Percentiles rank a stretch among this genome's conserved stretches.
These are phyloP conservation scores for Pteronura brasiliensis DNA, from an alignment of 2,113 vertebrate genomes.

Conservation along the genomic window DNA sequence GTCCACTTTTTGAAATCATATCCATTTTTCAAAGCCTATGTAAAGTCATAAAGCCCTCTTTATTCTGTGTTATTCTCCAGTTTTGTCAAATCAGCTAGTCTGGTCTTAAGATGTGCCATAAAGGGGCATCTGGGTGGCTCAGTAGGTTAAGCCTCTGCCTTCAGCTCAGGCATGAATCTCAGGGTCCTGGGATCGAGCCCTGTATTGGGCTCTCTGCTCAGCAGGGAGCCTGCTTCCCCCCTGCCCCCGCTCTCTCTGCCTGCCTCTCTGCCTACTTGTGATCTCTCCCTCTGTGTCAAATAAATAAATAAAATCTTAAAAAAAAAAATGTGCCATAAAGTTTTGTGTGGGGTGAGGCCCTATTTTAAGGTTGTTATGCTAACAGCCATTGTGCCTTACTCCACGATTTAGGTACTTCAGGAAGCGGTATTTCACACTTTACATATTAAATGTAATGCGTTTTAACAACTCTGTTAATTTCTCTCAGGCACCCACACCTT, in stretches of 20 bases:
- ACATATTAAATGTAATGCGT: background rate
- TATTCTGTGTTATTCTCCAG: background rate
- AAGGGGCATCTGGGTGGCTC: too few relatives aligned
- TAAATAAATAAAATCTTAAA: too few relatives aligned
- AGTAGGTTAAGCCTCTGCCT: too few relatives aligned
- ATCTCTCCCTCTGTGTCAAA: too few relatives aligned
- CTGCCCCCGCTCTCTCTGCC: too few relatives aligned
- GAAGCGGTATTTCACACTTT: background rate
- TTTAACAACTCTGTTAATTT: background rate
- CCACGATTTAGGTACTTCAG: background rate
- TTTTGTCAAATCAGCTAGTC: background rate
- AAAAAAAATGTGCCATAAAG: background rate
- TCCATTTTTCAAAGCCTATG: background rate
- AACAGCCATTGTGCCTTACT: background rate
- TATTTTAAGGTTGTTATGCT: background rate
- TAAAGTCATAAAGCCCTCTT: background rate
- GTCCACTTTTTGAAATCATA: background rate
- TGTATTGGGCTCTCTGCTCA: too few relatives aligned
- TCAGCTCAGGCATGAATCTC: too few relatives aligned
- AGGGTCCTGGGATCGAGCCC: too few relatives aligned
- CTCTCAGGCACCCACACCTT: background rate
- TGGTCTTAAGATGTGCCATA: background rate
- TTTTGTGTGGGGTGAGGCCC: background rate
- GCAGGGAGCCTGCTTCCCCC: too few relatives aligned
- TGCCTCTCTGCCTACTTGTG: too few relatives aligned